A percentile compares a stretch with the other conserved stretches of the same genome.
Conservation (phyloP, 2,113 vertebrate genomes). For the Pteronura brasiliensis region DNA sequence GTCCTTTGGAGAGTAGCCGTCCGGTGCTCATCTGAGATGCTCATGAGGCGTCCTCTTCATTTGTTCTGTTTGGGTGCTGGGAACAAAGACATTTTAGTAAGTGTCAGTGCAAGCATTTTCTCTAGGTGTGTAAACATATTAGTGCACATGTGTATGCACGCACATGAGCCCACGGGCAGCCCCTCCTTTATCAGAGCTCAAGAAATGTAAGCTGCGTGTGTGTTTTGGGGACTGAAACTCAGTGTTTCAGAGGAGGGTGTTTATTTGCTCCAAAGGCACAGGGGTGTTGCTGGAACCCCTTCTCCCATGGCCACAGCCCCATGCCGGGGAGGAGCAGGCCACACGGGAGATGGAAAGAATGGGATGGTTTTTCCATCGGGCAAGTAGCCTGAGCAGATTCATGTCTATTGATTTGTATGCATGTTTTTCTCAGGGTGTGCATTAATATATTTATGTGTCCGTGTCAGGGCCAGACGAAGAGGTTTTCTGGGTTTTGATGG, state of each 20-base stretch:
- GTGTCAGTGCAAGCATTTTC: not conserved
- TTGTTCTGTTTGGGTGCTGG: not conserved
- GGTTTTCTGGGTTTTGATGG: constrained; percentile 2
- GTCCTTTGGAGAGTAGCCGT: not conserved
- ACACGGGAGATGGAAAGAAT: not conserved
- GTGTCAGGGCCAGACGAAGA: not conserved
- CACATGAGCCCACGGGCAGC: fast-evolving
- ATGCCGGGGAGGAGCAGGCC: not conserved
- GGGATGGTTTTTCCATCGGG: not conserved
- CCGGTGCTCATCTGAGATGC: not conserved
- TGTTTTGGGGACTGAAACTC: not conserved
- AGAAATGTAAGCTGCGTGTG: not conserved
- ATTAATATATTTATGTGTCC: constrained; percentile 29
- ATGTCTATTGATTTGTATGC: not conserved
- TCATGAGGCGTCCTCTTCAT: fast-evolving
- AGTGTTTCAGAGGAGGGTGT: not conserved
- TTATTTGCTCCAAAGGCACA: not conserved
- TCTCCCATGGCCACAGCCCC: not conserved
- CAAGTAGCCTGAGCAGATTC: not conserved
- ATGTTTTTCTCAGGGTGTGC: not conserved
- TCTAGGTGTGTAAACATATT: fast-evolving
- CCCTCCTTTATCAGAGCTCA: not conserved
- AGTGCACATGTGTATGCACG: fast-evolving
- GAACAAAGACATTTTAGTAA: not conserved
- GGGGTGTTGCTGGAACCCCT: too few relatives aligned